Base-by-base conservation (phyloP, 2,113 vertebrate genomes). In the Propithecus coquereli region DNA sequence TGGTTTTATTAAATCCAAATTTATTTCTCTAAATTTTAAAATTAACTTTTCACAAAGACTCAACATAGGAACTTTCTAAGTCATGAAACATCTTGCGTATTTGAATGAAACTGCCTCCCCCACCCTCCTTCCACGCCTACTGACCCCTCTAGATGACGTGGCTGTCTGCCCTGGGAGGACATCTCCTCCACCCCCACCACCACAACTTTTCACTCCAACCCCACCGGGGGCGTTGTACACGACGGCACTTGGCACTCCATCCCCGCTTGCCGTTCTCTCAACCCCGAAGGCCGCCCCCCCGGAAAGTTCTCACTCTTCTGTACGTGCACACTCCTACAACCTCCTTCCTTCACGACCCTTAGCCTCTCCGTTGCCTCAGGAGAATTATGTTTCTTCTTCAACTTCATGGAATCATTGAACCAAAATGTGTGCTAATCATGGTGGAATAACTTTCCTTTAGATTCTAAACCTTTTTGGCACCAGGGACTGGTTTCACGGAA, bases 171-270 rank as follows among this genome's bases (percentile, higher is more conserved):
- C 7, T 1, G 22, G n/a, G 54, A 65, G 23, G 47, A 47, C 40
- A 5, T 14, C 20, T 13, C 27, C 63, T n/a, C 47, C n/a, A 34
- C 43, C 11, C 61, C 61, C 11, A 54, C 17, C 59, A 7, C 25
- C 18, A 43, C 68, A 6, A 32, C 47, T 18, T 27, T 52, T 22
- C 50, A 47, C 20, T n/a, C 68, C 22, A 0, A 8, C 12, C 32
- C 37, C 22, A 2, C 18, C 7, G 1, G 20, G 43, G 14, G 17
- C 2, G 1, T 3, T 71, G 77, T 11, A 9, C 1, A 8, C 0
- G 3, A 45, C 63, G 50, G 40, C 4, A n/a, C 12, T 4, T 3
- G 2, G 32, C 25, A 5, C 30, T 61, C 47, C 47, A 10, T 34
- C 40, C 27, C 25, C 2, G 34, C 82, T 84, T 23, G n/a, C 52